Conservation (phyloP, 2,797 vertebrate genomes). For the Siniperca obscura region DNA sequence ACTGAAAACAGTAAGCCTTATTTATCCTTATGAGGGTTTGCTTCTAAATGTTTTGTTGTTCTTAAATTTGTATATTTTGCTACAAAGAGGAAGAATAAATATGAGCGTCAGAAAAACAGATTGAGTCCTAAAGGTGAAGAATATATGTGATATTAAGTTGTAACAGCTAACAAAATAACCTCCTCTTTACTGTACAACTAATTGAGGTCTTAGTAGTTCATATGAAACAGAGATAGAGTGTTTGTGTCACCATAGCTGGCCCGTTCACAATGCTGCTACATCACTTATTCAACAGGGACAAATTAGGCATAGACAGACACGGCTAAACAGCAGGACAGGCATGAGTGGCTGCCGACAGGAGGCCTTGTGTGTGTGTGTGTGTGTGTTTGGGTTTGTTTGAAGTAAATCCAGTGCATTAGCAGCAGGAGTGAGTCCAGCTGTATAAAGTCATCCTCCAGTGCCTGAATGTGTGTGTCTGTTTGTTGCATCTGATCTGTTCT, state of each 20-base stretch:
- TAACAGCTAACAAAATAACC: background rate
- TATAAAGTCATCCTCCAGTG: constrained; percentile 30
- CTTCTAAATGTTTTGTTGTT: background rate
- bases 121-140: too few relatives aligned
- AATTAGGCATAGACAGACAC: constrained; percentile 67
- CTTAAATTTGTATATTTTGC: too few relatives aligned
- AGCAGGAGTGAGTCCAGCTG: constrained; percentile 51
- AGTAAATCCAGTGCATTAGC: constrained; percentile 59
- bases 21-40: background rate
- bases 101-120: background rate
- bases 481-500: background rate
- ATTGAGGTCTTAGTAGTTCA: background rate
- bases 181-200: background rate
- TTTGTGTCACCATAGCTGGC: constrained; percentile 32
- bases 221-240: background rate
- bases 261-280: constrained; percentile 39
- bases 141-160: too few relatives aligned
- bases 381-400: constrained; percentile 50
- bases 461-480: background rate
- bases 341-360: constrained; percentile 40
- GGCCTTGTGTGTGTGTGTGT: constrained; percentile 26
- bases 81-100: background rate
- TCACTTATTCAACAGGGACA: constrained; percentile 77
- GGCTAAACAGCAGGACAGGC: constrained; percentile 40
- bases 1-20: background rate